Percentiles rank a stretch among this genome's conserved stretches.
Evolutionary conservation across 2,888 invertebrate genomes (phyloP).

Genomic region (Drosophila meridionalis): DNA sequence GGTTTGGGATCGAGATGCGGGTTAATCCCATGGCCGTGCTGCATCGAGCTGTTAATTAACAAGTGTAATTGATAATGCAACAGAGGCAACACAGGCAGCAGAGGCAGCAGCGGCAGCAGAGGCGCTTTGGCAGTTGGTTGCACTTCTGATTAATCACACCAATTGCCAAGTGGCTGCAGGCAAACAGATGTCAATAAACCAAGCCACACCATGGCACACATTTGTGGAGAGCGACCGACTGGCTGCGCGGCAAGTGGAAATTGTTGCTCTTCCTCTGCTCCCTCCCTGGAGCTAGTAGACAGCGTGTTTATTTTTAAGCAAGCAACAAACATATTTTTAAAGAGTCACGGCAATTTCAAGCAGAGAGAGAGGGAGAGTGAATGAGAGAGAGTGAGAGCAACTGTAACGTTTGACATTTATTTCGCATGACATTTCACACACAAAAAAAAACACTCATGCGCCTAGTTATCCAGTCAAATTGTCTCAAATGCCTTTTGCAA

Average conservation of each 20-base stretch:
- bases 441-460: slow-evolving; percentile 46
- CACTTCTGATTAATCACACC: slow-evolving; percentile 61
- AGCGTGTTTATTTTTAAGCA: slow-evolving; percentile 47
- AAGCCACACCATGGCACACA: slow-evolving; percentile 59
- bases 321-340: slow-evolving; percentile 40
- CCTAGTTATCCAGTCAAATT: slow-evolving; percentile 67
- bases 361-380: slow-evolving; percentile 1
- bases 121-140: slow-evolving; percentile 35
- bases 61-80: slow-evolving; percentile 76
- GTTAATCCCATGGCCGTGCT: slow-evolving; percentile 59
- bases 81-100: neutral
- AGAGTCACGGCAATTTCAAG: slow-evolving; percentile 63
- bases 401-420: slow-evolving; percentile 65
- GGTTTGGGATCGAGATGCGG: slow-evolving; percentile 56
- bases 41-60: slow-evolving; percentile 67
- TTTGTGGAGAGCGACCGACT: slow-evolving; percentile 41
- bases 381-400: neutral
- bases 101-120: slow-evolving; percentile 1
- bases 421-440: slow-evolving; percentile 72
- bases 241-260: slow-evolving; percentile 72
- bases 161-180: slow-evolving; percentile 41
- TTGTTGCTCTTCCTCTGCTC: slow-evolving; percentile 21
- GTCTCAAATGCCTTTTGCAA: slow-evolving; percentile 33
- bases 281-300: slow-evolving; percentile 29
- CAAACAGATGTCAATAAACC: slow-evolving; percentile 70